Base-by-base conservation (phyloP, 2,888 invertebrate species). In the Athalia circularis region DNA sequence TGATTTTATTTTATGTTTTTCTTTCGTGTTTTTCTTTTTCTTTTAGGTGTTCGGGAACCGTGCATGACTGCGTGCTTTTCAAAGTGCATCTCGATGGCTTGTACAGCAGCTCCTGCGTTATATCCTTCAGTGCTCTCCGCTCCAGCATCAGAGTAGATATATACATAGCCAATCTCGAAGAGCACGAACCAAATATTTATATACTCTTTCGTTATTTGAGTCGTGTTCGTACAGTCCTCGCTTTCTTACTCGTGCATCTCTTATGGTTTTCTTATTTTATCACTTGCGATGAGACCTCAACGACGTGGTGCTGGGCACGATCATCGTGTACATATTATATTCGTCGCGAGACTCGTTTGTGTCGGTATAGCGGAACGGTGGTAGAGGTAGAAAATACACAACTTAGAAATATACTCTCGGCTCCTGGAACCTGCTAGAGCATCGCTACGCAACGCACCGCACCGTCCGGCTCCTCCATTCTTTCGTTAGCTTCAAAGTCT, bases 131-230 rank as follows among this genome's bases (percentile, higher is more conserved):
- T 54, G 43, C 29, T 29, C 29, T 29, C 29, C 29, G 29, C 29
- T 29, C 29, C 29, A 29, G 29, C 29, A 29, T 29, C 29, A 29
- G 29, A 29, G 29, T 29, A 29, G 29, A 29, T 29, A 29, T 29
- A 29, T 29, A 29, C 29, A 29, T 29, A 29, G 1, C 29, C 8
- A 15, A 68, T 52, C 72, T 59, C 72, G 57, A 29, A 45, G 47
- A 57, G 72, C 57, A 59, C 45, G 72, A 72, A 47, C 72, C 72
- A 72, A 72, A 72, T 72, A 72, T 72, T 72, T 72, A 72, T 72
- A 72, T 45, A 72, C 59, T 59, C 47, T 11, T 29, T 29, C 29
- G 50, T 11, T 54, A 43, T 54, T 29, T 29, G 68, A 43, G 50
- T 68, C 68, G 54, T 52, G 68, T 54, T 54, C 9, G 11, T 50